Conservation (phyloP, 2,113 vertebrate genomes). For the Stercorarius parasiticus region DNA sequence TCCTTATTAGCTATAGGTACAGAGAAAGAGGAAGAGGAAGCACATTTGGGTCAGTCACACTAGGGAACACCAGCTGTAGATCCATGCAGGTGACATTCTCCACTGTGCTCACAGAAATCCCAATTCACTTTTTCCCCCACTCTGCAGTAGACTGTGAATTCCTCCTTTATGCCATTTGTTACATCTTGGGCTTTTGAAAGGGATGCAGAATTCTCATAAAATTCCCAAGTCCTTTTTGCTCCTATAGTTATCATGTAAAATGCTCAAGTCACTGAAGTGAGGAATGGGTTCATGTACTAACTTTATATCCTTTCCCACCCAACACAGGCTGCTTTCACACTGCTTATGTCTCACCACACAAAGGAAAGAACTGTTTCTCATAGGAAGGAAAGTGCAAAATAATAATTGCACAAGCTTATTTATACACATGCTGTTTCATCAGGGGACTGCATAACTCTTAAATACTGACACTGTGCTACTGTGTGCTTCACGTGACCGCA, state of each 20-base stretch:
- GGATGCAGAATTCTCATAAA: background rate
- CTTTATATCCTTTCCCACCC: background rate
- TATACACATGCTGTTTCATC: background rate
- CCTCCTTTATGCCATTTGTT: background rate
- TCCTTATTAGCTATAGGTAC: background rate
- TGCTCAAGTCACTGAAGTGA: background rate
- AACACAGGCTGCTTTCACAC: background rate
- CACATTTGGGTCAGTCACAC: background rate
- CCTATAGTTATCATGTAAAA: background rate
- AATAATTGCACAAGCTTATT: background rate
- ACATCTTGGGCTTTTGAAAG: background rate
- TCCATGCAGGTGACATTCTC: background rate
- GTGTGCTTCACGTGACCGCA: background rate
- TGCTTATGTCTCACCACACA: background rate
- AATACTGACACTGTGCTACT: background rate
- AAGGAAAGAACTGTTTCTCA: background rate
- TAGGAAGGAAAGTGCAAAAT: background rate
- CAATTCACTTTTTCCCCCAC: background rate
- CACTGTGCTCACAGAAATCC: background rate
- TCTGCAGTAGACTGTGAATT: background rate
- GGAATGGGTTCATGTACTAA: background rate
- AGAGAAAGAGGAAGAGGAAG: background rate
- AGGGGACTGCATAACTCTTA: background rate
- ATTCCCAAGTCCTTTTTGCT: background rate
- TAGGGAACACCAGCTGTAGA: background rate